phyloP scores from a whole-genome alignment of 1,140 invertebrate species.

The Cyclargus thomasi region DNA sequence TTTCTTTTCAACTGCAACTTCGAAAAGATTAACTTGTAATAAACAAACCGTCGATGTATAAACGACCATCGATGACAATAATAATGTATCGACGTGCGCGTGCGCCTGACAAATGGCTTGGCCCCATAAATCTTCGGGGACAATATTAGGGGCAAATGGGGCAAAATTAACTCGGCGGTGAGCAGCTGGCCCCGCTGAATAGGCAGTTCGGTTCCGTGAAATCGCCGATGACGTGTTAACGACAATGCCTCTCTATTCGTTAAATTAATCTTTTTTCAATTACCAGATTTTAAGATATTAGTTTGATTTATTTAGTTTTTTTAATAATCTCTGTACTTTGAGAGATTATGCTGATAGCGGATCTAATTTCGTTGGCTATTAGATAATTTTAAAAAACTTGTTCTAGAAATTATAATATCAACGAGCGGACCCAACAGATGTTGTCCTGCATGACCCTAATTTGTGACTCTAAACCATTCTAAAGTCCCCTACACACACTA shows the following conservation, averaged over 20 bases:
- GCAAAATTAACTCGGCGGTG: constrained; percentile 35
- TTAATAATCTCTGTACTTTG: too few relatives aligned
- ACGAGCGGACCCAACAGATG: too few relatives aligned
- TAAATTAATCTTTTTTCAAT: background rate
- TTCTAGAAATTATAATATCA: too few relatives aligned
- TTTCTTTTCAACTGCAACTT: too few relatives aligned
- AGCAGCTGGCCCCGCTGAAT: constrained; percentile 41
- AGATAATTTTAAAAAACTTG: too few relatives aligned
- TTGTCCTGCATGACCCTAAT: too few relatives aligned
- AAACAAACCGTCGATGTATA: constrained; percentile 12
- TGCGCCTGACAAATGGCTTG: constrained; percentile 34
- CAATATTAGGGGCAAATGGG: constrained; percentile 42
- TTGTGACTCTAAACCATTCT: too few relatives aligned
- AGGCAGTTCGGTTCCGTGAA: constrained; percentile 36
- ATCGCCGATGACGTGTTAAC: constrained; percentile 40
- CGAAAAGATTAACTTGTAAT: too few relatives aligned
- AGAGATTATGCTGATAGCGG: too few relatives aligned
- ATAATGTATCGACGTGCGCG: constrained; percentile 22
- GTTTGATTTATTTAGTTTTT: too few relatives aligned
- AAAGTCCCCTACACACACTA: too few relatives aligned
- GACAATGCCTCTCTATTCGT: constrained; percentile 19
- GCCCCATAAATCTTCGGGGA: constrained; percentile 44
- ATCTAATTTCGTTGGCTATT: too few relatives aligned
- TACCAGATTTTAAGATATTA: background rate
- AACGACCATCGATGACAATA: constrained; percentile 8